Evolutionary conservation across 23 tunicate genomes (phyloP).

Genomic region (Ascidia mentula): DNA sequence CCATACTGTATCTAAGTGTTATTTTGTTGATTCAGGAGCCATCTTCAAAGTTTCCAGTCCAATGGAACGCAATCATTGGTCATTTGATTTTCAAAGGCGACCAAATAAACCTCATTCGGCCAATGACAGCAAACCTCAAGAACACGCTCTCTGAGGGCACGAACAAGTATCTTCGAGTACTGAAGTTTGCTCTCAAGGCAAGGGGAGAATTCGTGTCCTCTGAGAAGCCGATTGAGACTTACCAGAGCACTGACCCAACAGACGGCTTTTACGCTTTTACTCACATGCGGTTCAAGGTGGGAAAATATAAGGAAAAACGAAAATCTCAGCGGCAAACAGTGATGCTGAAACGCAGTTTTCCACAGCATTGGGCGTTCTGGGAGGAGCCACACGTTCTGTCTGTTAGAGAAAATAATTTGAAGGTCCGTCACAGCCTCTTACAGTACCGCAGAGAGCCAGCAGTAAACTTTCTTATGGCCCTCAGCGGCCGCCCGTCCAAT

Average conservation of each 20-base stretch:
- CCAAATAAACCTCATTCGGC: not conserved
- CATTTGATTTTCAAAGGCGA: not conserved
- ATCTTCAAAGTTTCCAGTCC: not conserved
- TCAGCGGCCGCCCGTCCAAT: slow-evolving; percentile 51
- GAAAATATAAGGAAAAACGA: not conserved
- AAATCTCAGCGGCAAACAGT: not conserved
- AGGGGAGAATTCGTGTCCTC: not conserved
- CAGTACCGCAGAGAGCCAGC: not conserved
- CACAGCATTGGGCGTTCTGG: not conserved
- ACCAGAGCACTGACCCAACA: not conserved
- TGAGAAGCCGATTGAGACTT: not conserved
- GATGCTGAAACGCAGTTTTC: not conserved
- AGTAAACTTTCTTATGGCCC: slow-evolving; percentile 47
- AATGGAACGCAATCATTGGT: not conserved
- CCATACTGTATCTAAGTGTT: too few species aligned
- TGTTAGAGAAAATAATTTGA: not conserved
- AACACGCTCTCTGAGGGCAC: not conserved
- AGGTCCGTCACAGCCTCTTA: too few species aligned
- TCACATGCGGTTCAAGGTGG: not conserved
- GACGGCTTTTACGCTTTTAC: not conserved
- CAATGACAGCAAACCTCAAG: not conserved
- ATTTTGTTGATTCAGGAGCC: not conserved
- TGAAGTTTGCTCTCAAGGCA: not conserved
- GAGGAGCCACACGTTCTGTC: not conserved
- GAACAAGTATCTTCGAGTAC: not conserved